A percentile compares a stretch with the other conserved stretches of the same genome.
Evolutionary conservation across 1,140 invertebrate species (phyloP).

Genomic region (Danaus melanippus): DNA sequence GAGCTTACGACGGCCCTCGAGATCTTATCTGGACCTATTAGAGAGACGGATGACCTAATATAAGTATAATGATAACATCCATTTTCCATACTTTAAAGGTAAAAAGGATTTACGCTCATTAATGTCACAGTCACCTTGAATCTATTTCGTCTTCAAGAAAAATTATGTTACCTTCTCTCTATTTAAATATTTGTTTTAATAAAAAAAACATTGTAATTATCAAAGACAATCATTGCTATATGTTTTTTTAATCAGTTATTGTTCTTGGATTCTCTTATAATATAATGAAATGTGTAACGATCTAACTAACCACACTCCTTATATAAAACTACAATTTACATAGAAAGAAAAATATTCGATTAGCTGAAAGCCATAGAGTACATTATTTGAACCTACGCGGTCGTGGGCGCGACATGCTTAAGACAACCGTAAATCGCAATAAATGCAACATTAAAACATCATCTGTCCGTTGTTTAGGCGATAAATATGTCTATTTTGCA

Average conservation of each 20-base stretch:
- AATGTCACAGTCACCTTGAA: background rate
- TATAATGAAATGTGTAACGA: too few relatives aligned
- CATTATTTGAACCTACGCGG: slow-evolving; percentile 16
- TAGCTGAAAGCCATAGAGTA: too few relatives aligned
- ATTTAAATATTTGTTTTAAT: too few relatives aligned
- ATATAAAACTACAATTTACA: too few relatives aligned
- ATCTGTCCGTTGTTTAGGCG: slow-evolving; percentile 22
- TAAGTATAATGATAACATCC: slow-evolving; percentile 18
- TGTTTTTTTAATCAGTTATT: too few relatives aligned
- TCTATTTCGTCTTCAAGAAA: too few relatives aligned
- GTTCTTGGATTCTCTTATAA: too few relatives aligned
- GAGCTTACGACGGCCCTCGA: slow-evolving; percentile 20
- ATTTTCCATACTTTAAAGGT: slow-evolving; percentile 14
- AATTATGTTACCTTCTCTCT: too few relatives aligned
- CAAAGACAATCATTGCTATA: too few relatives aligned
- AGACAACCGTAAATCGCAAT: slow-evolving; percentile 44
- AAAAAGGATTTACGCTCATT: slow-evolving; percentile 10
- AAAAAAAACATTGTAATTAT: too few relatives aligned
- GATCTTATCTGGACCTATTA: slow-evolving; percentile 28
- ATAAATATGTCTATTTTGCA: slow-evolving; percentile 31
- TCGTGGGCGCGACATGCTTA: slow-evolving; percentile 30
- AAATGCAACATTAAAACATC: slow-evolving; percentile 46
- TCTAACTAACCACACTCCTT: too few relatives aligned
- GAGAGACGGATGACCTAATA: slow-evolving; percentile 24
- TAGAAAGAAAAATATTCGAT: too few relatives aligned